A percentile compares a stretch with the other conserved stretches of the same genome.
Conservation (phyloP, 2,888 invertebrate genomes). For the Entomobrya multifasciata region DNA sequence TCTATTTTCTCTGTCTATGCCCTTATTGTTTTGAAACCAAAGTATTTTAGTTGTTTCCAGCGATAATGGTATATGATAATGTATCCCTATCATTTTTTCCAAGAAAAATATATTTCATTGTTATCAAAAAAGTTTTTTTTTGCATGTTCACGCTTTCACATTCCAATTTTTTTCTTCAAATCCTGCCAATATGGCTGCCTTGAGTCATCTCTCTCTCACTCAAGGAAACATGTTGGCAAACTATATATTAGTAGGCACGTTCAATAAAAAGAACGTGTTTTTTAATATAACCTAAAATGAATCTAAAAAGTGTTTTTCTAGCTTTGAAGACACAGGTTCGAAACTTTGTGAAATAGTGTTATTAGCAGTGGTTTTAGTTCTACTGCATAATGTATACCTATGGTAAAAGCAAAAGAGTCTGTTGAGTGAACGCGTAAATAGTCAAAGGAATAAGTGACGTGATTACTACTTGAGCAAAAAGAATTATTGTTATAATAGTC, state of each 20-base stretch:
- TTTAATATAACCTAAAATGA: slow-evolving; percentile 12
- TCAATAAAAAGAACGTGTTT: slow-evolving; percentile 36
- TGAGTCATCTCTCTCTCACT: slow-evolving; percentile 63
- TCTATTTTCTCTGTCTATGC: slow-evolving; percentile 14
- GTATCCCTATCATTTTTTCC: slow-evolving; percentile 10
- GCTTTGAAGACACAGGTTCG: slow-evolving; percentile 35
- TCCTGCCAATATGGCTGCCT: slow-evolving; percentile 63
- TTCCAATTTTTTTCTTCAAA: slow-evolving; percentile 15
- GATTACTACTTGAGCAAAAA: slow-evolving; percentile 45
- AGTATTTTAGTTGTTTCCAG: background rate
- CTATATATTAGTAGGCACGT: slow-evolving; percentile 44
- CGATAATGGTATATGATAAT: background rate
- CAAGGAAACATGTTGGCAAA: slow-evolving; percentile 62
- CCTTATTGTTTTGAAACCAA: background rate
- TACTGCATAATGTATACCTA: slow-evolving; percentile 29
- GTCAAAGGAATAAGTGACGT: slow-evolving; percentile 39
- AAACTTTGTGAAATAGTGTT: slow-evolving; percentile 46
- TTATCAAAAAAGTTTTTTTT: slow-evolving; percentile 2
- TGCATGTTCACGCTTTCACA: slow-evolving; percentile 48
- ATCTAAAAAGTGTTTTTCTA: slow-evolving; percentile 23
- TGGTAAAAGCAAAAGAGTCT: slow-evolving; percentile 17
- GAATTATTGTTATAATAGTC: slow-evolving; percentile 65
- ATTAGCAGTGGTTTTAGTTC: slow-evolving; percentile 31
- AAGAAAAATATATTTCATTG: background rate
- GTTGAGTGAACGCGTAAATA: slow-evolving; percentile 6